Evolutionary conservation across 2,113 vertebrate species (phyloP).

Genomic region (Isichthys henryi): DNA sequence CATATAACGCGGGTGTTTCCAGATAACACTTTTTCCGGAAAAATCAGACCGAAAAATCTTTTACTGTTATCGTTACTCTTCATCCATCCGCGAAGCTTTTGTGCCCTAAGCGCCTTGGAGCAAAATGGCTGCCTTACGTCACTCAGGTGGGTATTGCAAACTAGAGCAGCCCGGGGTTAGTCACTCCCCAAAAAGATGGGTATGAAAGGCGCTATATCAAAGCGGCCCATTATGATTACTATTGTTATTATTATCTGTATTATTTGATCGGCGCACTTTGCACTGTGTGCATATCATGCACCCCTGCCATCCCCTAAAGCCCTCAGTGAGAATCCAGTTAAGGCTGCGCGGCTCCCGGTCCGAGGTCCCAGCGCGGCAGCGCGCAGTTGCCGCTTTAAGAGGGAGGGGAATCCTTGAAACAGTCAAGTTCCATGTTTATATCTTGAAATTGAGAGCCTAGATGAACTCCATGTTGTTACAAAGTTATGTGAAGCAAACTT

Average conservation of each 20-base stretch:
- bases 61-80: background rate
- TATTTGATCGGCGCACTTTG: background rate
- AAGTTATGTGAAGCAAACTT: conserved; percentile 48
- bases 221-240: background rate
- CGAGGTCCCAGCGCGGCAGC: background rate
- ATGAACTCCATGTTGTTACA: conserved; percentile 68
- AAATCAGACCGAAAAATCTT: background rate
- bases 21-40: background rate
- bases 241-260: background rate
- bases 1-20: background rate
- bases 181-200: background rate
- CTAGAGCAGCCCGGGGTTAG: background rate
- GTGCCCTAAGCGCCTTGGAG: background rate
- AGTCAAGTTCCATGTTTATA: conserved; percentile 63
- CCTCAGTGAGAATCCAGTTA: background rate
- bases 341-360: background rate
- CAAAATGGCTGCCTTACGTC: background rate
- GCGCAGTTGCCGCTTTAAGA: conserved; percentile 57
- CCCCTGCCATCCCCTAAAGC: background rate
- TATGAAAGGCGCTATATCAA: background rate
- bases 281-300: background rate
- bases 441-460: conserved; percentile 65
- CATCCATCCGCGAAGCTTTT: background rate
- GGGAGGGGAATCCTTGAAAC: conserved; percentile 67
- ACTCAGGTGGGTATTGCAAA: background rate